These are phyloP conservation scores for Limosa lapponica DNA, from an alignment of 2,797 vertebrate genomes.

Conservation along the genomic window DNA sequence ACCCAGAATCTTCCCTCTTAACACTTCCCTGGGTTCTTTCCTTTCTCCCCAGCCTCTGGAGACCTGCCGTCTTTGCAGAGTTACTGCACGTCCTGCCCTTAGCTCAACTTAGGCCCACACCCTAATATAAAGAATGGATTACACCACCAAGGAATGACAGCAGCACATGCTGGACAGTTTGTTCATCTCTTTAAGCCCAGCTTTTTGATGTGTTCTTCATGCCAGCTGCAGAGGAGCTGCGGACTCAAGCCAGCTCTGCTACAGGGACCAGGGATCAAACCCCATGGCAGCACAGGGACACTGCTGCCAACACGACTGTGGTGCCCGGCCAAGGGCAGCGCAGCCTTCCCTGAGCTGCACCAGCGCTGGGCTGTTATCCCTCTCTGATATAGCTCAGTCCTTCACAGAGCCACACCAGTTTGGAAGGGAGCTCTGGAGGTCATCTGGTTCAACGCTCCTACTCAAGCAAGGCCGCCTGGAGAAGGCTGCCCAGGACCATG, in stretches of 20 bases:
- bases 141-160: not conserved
- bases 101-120: not conserved
- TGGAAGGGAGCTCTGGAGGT: not conserved
- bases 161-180: not conserved
- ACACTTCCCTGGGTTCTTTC: not conserved
- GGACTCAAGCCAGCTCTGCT: not conserved
- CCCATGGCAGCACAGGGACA: not conserved
- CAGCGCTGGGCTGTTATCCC: not conserved
- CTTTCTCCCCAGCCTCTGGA: not conserved
- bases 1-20: not conserved
- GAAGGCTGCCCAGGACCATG: not conserved
- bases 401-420: no score
- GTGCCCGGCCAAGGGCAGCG: not conserved
- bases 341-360: not conserved
- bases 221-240: not conserved
- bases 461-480: not conserved
- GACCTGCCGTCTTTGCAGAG: not conserved
- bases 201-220: not conserved
- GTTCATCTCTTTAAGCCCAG: not conserved
- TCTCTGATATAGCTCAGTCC: no score
- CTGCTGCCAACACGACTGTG: fast-evolving
- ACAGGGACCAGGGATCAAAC: not conserved
- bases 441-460: not conserved
- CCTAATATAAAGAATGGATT: not conserved
- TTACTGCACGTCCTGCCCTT: not conserved